Evolutionary conservation across 2,797 vertebrate species (phyloP).

Genomic region (Phrynocephalus forsythii): DNA sequence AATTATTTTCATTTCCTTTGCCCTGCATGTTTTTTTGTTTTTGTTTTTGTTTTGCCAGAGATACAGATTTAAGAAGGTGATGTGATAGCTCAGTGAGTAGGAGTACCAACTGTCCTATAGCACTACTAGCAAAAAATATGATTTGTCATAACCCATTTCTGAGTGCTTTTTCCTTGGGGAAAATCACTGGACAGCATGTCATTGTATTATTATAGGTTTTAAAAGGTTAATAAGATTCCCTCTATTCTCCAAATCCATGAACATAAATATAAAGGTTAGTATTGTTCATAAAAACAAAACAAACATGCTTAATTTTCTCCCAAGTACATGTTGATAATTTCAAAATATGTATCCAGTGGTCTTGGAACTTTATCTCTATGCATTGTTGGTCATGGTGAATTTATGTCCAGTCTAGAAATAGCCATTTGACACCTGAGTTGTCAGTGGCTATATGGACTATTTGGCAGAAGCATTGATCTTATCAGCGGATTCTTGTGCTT

Average conservation of each 20-base stretch:
- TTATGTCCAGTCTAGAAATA: neutral
- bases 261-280: neutral
- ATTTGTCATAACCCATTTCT: too few relatives aligned
- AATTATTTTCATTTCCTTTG: neutral
- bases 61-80: neutral
- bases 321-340: neutral
- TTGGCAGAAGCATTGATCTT: neutral
- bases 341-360: neutral
- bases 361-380: neutral
- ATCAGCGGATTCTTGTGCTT: neutral
- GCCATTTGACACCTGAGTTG: neutral
- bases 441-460: neutral
- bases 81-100: too few relatives aligned
- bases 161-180: too few relatives aligned
- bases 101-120: too few relatives aligned
- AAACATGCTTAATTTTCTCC: conserved; percentile 1
- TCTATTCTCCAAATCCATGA: too few relatives aligned
- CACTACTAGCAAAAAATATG: too few relatives aligned
- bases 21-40: neutral
- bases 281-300: conserved; percentile 5
- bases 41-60: neutral
- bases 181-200: too few relatives aligned
- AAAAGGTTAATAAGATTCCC: too few relatives aligned
- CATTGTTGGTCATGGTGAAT: neutral
- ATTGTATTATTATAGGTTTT: too few relatives aligned